A percentile compares a stretch with the other conserved stretches of the same genome.
phyloP scores from a whole-genome alignment of 1,140 invertebrate genomes.

The Pogonomyrmex californicus region DNA sequence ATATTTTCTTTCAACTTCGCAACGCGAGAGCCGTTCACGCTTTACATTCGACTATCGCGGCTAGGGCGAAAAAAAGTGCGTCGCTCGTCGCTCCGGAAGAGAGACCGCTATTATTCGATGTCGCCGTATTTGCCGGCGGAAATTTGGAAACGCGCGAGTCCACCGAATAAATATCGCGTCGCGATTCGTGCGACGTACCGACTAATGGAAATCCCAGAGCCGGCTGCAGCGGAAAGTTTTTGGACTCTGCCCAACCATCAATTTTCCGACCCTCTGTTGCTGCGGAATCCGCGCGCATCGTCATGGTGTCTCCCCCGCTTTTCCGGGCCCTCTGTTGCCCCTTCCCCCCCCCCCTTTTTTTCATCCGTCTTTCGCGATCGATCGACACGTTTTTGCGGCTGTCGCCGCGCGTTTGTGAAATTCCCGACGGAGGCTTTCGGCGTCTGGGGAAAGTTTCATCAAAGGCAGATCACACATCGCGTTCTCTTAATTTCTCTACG shows the following conservation, averaged over 20 bases:
- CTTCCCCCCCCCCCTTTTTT: constrained; percentile 7
- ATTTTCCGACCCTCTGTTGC: constrained; percentile 66
- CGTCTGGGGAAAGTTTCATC: background rate
- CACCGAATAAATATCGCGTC: constrained; percentile 74
- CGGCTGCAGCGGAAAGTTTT: constrained; percentile 67
- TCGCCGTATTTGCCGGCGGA: constrained; percentile 68
- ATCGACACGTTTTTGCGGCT: constrained; percentile 49
- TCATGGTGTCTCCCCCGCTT: constrained; percentile 17
- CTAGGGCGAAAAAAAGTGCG: constrained; percentile 22
- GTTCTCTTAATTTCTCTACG: constrained; percentile 38
- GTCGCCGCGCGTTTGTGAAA: constrained; percentile 3
- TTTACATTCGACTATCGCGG: constrained; percentile 19
- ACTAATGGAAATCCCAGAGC: constrained; percentile 72
- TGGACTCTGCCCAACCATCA: constrained; percentile 56
- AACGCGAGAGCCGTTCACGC: background rate
- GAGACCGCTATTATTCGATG: constrained; percentile 61
- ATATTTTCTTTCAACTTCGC: constrained; percentile 1
- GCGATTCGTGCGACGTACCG: constrained; percentile 67
- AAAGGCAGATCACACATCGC: too few species aligned
- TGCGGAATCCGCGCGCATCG: constrained; percentile 37
- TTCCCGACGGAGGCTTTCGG: background rate
- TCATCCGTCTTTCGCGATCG: constrained; percentile 21
- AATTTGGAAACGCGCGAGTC: constrained; percentile 74
- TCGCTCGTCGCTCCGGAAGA: constrained; percentile 16
- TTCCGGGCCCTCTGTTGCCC: constrained; percentile 10